These are phyloP conservation scores for Sycophaga agraensis DNA, from an alignment of 1,140 invertebrate species.

Conservation along the genomic window DNA sequence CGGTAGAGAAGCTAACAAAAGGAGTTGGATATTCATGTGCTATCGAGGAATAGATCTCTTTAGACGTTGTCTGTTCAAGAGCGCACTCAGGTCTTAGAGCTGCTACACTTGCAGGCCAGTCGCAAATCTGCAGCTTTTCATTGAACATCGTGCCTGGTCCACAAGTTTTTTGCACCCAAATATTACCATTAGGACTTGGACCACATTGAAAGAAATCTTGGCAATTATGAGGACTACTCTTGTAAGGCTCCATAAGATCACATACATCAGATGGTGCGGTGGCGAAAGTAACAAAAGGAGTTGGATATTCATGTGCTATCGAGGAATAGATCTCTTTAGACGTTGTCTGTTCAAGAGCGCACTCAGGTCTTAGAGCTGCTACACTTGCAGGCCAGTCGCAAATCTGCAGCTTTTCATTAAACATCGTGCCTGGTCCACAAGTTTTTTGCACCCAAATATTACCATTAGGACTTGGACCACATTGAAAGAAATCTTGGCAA, in stretches of 20 bases:
- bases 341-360: too few species aligned
- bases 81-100: constrained; percentile 66
- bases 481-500: constrained; percentile 58
- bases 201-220: constrained; percentile 55
- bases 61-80: too few species aligned
- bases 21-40: too few species aligned
- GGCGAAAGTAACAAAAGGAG: too few species aligned
- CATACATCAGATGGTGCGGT: constrained; percentile 32
- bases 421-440: constrained; percentile 60
- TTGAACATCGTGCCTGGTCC: constrained; percentile 64
- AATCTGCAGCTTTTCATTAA: constrained; percentile 56
- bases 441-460: constrained; percentile 59
- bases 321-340: too few species aligned
- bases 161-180: constrained; percentile 62
- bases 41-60: too few species aligned
- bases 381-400: constrained; percentile 68
- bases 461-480: constrained; percentile 48
- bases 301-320: too few species aligned
- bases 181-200: constrained; percentile 43
- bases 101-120: constrained; percentile 65
- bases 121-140: too few species aligned
- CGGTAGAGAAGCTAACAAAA: too few species aligned
- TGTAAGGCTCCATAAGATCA: constrained; percentile 50
- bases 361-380: constrained; percentile 63
- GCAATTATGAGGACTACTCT: constrained; percentile 62